Conservation (phyloP, 2,113 vertebrate species). For the Ia io region DNA sequence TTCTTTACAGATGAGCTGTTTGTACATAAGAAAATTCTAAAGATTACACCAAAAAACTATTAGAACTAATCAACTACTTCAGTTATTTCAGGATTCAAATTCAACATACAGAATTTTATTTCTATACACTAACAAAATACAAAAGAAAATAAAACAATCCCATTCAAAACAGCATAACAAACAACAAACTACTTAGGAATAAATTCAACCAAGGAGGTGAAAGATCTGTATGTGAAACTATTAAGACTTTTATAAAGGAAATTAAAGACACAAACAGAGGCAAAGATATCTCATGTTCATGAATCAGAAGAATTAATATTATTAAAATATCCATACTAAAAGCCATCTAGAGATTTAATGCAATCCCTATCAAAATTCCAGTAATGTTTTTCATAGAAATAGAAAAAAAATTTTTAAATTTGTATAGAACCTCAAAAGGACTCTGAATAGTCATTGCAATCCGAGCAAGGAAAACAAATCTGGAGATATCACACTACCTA, state of each 20-base stretch:
- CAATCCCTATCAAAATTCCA: too few relatives aligned
- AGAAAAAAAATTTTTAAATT: neutral
- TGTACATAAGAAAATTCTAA: neutral
- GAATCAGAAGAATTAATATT: too few relatives aligned
- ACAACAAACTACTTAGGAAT: neutral
- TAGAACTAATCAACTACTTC: neutral
- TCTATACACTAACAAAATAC: neutral
- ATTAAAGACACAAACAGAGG: too few relatives aligned
- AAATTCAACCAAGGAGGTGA: too few relatives aligned
- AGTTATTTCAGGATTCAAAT: neutral
- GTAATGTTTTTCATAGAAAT: neutral
- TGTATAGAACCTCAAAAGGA: neutral
- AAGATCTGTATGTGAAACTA: too few relatives aligned
- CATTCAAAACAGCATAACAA: neutral
- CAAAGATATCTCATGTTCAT: too few relatives aligned
- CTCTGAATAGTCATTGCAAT: too few relatives aligned
- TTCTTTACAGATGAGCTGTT: neutral
- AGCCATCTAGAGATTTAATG: too few relatives aligned
- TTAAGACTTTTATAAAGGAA: too few relatives aligned
- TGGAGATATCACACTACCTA: too few relatives aligned
- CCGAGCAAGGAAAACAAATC: too few relatives aligned
- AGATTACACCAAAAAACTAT: neutral
- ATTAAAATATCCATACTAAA: too few relatives aligned
- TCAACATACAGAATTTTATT: neutral
- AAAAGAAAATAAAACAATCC: neutral